Conservation (phyloP, 2,888 invertebrate species). For the Fissipunctia ypsillon region DNA sequence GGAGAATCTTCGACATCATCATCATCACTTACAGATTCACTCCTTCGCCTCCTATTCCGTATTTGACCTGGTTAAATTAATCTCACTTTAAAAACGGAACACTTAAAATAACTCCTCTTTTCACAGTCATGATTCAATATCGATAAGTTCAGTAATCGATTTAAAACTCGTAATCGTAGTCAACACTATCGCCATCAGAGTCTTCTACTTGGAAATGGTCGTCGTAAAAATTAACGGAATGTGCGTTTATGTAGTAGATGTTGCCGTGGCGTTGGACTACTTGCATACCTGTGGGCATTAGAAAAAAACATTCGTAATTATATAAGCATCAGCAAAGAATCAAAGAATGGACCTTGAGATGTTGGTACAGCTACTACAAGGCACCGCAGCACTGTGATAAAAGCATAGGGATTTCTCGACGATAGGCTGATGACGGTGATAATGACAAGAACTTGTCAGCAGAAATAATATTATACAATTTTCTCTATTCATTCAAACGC, state of each 20-base stretch:
- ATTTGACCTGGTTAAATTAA: conserved; percentile 65
- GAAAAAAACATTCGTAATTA: not conserved
- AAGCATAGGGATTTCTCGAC: not conserved
- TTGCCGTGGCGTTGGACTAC: conserved; percentile 81
- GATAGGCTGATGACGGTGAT: not conserved
- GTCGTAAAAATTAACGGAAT: conserved; percentile 84
- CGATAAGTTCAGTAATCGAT: conserved; percentile 25
- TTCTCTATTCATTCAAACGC: not conserved
- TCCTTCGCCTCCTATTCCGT: conserved; percentile 58
- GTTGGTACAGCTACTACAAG: not conserved
- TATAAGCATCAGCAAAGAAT: no score
- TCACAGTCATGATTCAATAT: conserved; percentile 49
- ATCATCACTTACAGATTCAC: conserved; percentile 60
- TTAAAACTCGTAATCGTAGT: conserved; percentile 87
- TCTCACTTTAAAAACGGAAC: conserved; percentile 58
- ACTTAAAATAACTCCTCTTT: conserved; percentile 38
- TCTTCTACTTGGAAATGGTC: conserved; percentile 82
- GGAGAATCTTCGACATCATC: conserved; percentile 59
- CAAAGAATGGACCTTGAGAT: not conserved
- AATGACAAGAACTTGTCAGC: not conserved
- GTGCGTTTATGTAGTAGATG: conserved; percentile 84
- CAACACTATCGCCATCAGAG: conserved; percentile 85
- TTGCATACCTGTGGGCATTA: conserved; percentile 76
- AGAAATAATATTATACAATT: not conserved
- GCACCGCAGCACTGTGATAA: not conserved